Evolutionary conservation across 2,888 invertebrate genomes (phyloP), one percentile per base, ranked within the genome.

Genomic region (Plemyria rubiginata): DNA sequence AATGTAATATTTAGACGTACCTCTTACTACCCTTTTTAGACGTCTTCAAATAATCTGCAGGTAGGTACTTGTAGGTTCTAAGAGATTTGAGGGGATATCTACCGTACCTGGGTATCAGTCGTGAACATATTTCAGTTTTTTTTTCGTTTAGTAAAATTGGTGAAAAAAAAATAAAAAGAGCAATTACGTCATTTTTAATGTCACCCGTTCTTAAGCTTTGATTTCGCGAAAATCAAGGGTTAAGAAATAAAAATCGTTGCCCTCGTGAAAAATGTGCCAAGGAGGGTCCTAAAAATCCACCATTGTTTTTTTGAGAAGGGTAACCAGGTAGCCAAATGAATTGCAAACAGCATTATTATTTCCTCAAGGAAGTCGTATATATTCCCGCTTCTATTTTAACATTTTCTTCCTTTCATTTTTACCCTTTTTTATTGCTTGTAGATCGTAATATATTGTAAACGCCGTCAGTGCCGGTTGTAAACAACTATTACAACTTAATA

Each of bases 341-440:
- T 93, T 93, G 93, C 92, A 93, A 93, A 93, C 93, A 93, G 92
- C 89, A 91, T 93, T 93, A 93, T 93, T 93, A 93, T 93, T 93
- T 92, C 92, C 92, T 92, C 78, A 77, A 88, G 93, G 93, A 93
- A 93, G 93, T 92, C 93, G 88, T 93, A 93, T 90, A 92, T 93
- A 93, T 92, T 89, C 89, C 83, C 85, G 90, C 86, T 84, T 92
- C 91, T 92, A 90, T 91, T 92, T 92, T 91, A 91, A 85, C 89
- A 85, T 89, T 89, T 89, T 79, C 84, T 87, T 85, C 84, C 87
- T 91, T 85, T 85, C 88, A 89, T 90, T 90, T 87, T 87, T 88
- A 88, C 88, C 89, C 90, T 86, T 89, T 92, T 92, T 93, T 92
- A 92, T 88, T 89, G 92, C 88, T 86, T 86, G 85, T 87, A 85